A percentile compares a stretch with the other conserved stretches of the same genome.
phyloP scores from a whole-genome alignment of 2,797 vertebrate genomes.

The Chelidonichthys spinosus region DNA sequence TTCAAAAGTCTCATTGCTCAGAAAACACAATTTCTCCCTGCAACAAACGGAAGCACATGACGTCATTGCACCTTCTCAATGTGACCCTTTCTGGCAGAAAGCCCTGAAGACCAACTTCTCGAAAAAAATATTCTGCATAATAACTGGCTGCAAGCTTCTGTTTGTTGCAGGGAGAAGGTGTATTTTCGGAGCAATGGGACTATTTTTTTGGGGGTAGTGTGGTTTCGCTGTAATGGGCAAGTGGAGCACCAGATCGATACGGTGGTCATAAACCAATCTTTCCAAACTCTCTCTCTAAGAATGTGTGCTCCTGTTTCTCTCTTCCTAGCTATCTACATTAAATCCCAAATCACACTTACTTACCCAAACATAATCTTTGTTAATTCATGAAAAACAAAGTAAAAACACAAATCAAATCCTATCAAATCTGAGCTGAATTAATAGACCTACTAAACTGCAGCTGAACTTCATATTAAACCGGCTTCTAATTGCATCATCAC shows the following conservation, averaged over 20 bases:
- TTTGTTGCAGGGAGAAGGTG: background rate
- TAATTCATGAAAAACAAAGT: background rate
- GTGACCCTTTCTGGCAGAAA: background rate
- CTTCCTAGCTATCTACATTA: background rate
- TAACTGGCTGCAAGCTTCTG: background rate
- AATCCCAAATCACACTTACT: background rate
- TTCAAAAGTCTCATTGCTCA: background rate
- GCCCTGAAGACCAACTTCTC: background rate
- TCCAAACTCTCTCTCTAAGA: background rate
- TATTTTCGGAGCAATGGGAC: background rate
- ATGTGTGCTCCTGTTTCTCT: background rate
- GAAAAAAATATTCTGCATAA: background rate
- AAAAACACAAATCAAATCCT: background rate
- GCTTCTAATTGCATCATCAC: background rate
- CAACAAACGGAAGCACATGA: background rate
- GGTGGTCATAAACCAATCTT: background rate
- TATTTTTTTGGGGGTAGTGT: background rate
- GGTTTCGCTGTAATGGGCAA: background rate
- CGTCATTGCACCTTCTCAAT: background rate
- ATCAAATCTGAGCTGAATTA: background rate
- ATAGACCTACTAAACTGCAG: background rate
- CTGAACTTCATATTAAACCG: background rate
- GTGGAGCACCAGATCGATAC: background rate
- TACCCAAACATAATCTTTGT: background rate
- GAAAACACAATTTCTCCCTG: background rate